Evolutionary conservation across 2,888 invertebrate species (phyloP), one percentile per base, ranked within the genome.

Genomic region (Papilio gigon): DNA sequence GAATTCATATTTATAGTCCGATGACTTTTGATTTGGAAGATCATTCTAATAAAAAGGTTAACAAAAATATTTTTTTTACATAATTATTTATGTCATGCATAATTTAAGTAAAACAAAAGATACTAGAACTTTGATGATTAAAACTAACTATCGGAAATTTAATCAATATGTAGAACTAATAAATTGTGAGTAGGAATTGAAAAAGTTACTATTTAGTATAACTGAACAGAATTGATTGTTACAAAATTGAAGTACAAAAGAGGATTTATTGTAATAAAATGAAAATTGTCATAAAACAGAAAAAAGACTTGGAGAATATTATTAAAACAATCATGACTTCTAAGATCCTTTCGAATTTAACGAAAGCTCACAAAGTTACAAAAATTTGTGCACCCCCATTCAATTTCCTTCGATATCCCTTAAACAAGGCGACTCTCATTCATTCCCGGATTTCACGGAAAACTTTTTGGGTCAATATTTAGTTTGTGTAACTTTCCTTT

Each of bases 381-480:
- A 60, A 68, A 65, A 68, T 59, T 42, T 65, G 40, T 62, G 27
- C 22, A 53, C 30, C 53, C 40, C 42, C 40, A 8, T 60, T 65
- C 60, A 50, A 60, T 65, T 65, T 50, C 64, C 65, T 68, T 59
- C 65, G 30, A 65, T 68, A 65, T 53, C 65, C 60, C 20, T 65
- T 65, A 65, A 67, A 68, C 62, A 68, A 68, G 50, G 50, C 68
- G 22, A 53, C 47, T 25, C 53, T 61, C 50, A 60, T 64, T 68
- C 63, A 60, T 60, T 68, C 53, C 42, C 50, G 42, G 68, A 68
- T 65, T 65, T 59, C 22, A n/a, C n/a, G 64, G 5, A 12, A 60
- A 68, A 68, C 65, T 65, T 67, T 61, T 47, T 47, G 65, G 65
- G 69, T 71, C 72, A 72, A 72, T 72, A 68, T 72, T 72, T 71